Evolutionary conservation across 2,113 vertebrate species (phyloP).

Genomic region (Strix uralensis): DNA sequence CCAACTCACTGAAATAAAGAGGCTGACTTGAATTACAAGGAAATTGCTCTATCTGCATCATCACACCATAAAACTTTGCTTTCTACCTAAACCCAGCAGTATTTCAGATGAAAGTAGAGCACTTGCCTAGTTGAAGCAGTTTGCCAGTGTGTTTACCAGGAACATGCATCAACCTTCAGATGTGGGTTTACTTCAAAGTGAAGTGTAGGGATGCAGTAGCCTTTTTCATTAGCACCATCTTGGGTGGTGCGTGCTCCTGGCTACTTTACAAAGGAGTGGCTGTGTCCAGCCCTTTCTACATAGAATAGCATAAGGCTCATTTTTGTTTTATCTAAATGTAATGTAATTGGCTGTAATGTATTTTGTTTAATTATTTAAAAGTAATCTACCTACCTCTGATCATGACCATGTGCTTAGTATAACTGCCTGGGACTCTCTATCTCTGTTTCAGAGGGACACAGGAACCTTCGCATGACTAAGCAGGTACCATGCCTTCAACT

Average conservation of each 20-base stretch:
- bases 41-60: not conserved
- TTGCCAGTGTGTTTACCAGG: not conserved
- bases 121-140: not conserved
- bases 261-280: not conserved
- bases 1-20: not conserved
- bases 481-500: constrained; percentile 87
- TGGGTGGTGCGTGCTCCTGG: not conserved
- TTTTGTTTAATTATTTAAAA: constrained; percentile 41
- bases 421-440: constrained; percentile 78
- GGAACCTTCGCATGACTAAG: constrained; percentile 90
- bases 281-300: not conserved
- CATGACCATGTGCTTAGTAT: constrained; percentile 52
- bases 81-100: not conserved
- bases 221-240: not conserved
- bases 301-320: not conserved
- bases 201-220: not conserved
- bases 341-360: constrained; percentile 38
- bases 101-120: not conserved
- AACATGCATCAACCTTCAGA: not conserved
- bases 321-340: constrained; percentile 14
- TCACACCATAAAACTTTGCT: not conserved
- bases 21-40: not conserved
- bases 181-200: not conserved
- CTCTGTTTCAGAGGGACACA: constrained; percentile 97
- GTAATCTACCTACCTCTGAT: constrained; percentile 13